Percentiles rank a stretch among this genome's conserved stretches.
Conservation (phyloP, 2,113 vertebrate species). For the Catagonus wagneri region DNA sequence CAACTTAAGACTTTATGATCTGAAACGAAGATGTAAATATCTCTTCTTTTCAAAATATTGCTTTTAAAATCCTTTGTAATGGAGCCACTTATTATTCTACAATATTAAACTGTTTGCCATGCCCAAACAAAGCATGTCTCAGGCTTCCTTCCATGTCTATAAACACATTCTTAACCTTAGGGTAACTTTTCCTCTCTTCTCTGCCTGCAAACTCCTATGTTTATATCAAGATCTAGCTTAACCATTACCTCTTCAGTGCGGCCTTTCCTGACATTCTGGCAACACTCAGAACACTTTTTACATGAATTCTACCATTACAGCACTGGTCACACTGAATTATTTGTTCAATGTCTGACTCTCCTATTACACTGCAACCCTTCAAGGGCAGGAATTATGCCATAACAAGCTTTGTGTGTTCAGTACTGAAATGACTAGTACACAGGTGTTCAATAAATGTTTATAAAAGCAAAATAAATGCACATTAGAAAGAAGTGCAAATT, state of each 20-base stretch:
- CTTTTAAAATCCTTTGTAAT: conserved; percentile 15
- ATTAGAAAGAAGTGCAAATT: conserved; percentile 29
- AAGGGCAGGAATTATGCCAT: background rate
- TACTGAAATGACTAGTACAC: background rate
- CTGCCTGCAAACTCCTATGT: background rate
- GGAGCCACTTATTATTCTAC: background rate
- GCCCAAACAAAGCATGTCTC: background rate
- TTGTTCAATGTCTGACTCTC: background rate
- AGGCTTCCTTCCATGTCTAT: background rate
- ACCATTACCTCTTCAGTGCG: background rate
- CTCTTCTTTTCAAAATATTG: conserved; percentile 42
- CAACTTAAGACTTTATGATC: conserved; percentile 7
- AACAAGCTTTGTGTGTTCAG: background rate
- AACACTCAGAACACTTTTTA: background rate
- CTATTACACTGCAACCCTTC: background rate
- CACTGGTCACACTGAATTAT: background rate
- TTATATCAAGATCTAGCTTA: background rate
- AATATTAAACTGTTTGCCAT: background rate
- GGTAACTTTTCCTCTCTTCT: background rate
- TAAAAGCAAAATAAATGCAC: conserved; percentile 40
- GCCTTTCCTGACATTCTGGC: background rate
- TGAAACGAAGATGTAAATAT: conserved; percentile 45
- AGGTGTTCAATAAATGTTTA: conserved; percentile 25
- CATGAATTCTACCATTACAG: background rate
- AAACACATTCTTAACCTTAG: background rate